Percentiles rank a stretch among this genome's conserved stretches.
Conservation (phyloP, 2,797 vertebrate genomes). For the Dromococcyx pavoninus region DNA sequence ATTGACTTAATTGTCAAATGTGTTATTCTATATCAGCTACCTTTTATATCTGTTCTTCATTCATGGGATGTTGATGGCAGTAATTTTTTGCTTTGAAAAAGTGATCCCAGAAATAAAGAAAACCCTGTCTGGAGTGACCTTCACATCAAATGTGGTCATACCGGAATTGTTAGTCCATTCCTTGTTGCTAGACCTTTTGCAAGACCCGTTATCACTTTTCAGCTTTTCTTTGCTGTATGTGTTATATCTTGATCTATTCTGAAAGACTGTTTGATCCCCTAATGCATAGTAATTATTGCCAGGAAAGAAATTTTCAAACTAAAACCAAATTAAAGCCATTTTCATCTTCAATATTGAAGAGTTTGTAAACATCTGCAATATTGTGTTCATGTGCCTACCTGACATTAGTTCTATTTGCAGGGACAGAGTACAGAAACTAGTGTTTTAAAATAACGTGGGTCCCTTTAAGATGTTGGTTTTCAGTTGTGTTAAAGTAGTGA, state of each 20-base stretch:
- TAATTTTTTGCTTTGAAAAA: neutral
- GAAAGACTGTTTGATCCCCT: neutral
- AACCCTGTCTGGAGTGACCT: neutral
- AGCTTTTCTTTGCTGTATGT: neutral
- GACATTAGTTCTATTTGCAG: neutral
- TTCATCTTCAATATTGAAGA: neutral
- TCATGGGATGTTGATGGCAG: neutral
- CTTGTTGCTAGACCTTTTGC: neutral
- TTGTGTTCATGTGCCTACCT: neutral
- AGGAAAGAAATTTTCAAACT: neutral
- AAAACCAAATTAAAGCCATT: neutral
- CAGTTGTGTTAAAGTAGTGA: neutral
- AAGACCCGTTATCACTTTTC: neutral
- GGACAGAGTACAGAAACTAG: neutral
- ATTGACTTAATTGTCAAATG: neutral
- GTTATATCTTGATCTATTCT: neutral
- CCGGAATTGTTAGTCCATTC: neutral
- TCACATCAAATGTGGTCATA: neutral
- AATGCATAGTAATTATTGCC: neutral
- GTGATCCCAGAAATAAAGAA: neutral
- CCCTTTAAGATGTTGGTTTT: neutral
- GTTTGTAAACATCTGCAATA: neutral
- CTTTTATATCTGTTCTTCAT: neutral
- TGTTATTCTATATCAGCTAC: neutral
- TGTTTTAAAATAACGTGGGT: neutral